Evolutionary conservation across 2,113 vertebrate species (phyloP).

Genomic region (Marmota flaviventris): DNA sequence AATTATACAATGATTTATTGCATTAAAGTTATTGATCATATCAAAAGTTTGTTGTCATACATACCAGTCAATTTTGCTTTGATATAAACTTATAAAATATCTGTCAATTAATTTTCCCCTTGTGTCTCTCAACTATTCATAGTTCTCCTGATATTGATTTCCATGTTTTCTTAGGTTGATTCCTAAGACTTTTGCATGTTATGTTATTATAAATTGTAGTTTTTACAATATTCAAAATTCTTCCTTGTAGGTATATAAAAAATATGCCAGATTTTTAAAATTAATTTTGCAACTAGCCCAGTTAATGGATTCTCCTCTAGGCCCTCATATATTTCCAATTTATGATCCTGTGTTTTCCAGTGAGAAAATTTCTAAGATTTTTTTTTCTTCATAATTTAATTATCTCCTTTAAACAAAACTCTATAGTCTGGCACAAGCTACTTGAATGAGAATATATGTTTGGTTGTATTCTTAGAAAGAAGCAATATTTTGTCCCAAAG

Average conservation of each 20-base stretch:
- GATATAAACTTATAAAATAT: background rate
- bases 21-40: background rate
- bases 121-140: background rate
- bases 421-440: background rate
- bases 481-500: background rate
- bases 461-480: background rate
- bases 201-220: background rate
- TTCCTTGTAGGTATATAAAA: background rate
- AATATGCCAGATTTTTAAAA: background rate
- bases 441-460: background rate
- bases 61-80: background rate
- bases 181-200: background rate
- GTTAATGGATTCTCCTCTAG: background rate
- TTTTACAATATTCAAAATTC: background rate
- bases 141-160: background rate
- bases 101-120: background rate
- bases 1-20: background rate
- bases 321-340: background rate
- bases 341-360: background rate
- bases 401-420: background rate
- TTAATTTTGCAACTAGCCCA: background rate
- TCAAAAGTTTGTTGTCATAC: background rate
- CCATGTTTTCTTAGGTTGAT: background rate
- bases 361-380: background rate
- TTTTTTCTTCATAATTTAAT: background rate